Evolutionary conservation across 1,140 invertebrate genomes (phyloP), one percentile per base, ranked within the genome.

Genomic region (Drosophila murphyi): DNA sequence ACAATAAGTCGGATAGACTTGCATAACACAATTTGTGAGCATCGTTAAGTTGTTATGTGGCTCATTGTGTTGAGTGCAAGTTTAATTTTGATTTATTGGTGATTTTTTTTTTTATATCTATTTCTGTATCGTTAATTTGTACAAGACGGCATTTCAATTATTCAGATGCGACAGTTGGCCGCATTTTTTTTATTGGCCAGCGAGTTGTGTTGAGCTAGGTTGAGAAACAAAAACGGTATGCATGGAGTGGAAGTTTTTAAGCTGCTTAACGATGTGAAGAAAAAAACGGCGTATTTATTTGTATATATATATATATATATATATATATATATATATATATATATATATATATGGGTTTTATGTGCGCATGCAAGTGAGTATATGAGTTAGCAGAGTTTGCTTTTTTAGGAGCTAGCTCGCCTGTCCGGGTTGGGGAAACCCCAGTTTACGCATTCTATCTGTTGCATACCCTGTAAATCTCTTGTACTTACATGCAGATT

Each of bases 21-120:
- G 72, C 72, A 41, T 61, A 74, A 74, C 31, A n/a, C 64, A 61
- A 68, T 69, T 74, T 61, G 71, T 61, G 64, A 69, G 64, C 64
- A 61, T 73, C 34, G 61, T 69, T 61, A 12, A 31, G 12, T 54
- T 41, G 59, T 68, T 59, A 59, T 48, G 54, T 50, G 34, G 5
- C 28, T 37, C 37, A 34, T 59, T 61, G 47, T 51, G 60, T 51
- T 39, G 47, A 45, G 47, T 59, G 55, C 31, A 37, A 52, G 54
- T 60, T 72, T 61, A 39, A 45, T 61, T 74, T 70, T 75, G 67
- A 75, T 71, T 71, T 70, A 75, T 75, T 71, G 59, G 31, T 69
- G 57, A 62, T 32, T 41, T 43, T 72, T 72, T 31, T 56, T 2
- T 35, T 61, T 41, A 20, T 60, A 28, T 69, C 48, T 56, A 39